Base-by-base conservation (phyloP, 1,140 invertebrate genomes). In the Mercenaria mercenaria region DNA sequence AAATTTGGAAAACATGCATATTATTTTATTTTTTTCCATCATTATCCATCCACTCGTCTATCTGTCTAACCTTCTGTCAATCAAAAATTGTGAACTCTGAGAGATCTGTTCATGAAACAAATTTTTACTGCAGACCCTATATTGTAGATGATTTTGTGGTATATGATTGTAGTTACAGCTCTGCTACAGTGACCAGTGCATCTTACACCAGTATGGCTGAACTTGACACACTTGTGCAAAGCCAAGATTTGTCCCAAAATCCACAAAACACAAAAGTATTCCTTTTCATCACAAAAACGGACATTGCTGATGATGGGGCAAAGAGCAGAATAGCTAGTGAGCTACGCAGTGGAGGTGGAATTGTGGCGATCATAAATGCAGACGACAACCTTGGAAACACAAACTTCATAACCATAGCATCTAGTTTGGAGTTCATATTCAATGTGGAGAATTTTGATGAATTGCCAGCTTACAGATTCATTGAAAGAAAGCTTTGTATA, bases 271-370 rank as follows among this genome's bases (percentile, higher is more conserved):
- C 67, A 39, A 72, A 72, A 72, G 0, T 72, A 34, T 72, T 72
- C 37, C 10, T 72, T 72, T 72, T 72, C 34, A 39, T 72, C 32
- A 72, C 67, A 15, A 72, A 39, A 72, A 72, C 67, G 15, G 67
- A 72, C 34, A 72, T 72, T 39, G 32, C 6, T 4, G 34, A 72
- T 39, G 34, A 20, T 41, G 23, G 1, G 1, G 67, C 39, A 3
- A 72, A 72, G 1, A n/a, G 1, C 6, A 72, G 13, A 20, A 72
- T 72, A 39, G 11, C 1, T 1, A 39, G 34, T 72, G 4, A 32
- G 23, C 34, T 72, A 23, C 13, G 26, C 1, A 13, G 39, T 37
- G n/a, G 18, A 8, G 67, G 67, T 39, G 67, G 67, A 20, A 37
- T 72, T 72, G 67, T 72, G 37, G 11, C 34, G 15, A 34, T 72